Evolutionary conservation across 2,797 vertebrate genomes (phyloP), one percentile per base, ranked within the genome.

Genomic region (Rhadinocentrus ornatus): DNA sequence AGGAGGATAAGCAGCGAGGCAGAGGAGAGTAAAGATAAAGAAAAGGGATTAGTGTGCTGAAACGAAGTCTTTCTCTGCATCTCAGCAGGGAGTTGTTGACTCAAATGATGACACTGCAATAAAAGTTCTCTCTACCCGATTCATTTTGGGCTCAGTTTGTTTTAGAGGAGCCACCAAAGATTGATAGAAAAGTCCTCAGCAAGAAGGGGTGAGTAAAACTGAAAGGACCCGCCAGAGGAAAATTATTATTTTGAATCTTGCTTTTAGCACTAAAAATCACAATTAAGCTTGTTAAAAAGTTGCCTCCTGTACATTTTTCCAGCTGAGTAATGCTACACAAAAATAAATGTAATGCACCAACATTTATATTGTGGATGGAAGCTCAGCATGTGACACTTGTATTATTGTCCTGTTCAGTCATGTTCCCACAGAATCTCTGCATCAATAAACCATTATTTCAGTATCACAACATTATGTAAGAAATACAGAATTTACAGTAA

Each of bases 101-200:
- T 88, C 72, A 88, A 77, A 87, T 77, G 75, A 85, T 85, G 76
- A 89, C 77, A 81, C 62, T 58, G 82, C 75, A 90, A 83, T 75
- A 78, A 82, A 84, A 73, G 68, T 77, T 87, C 55, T 52, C 39
- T 74, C 75, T 57, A 69, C 31, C n/a, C 60, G 63, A 50, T 84
- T 82, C 72, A 83, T 84, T 85, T 75, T 62, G n/a, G 73, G 60
- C 77, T 73, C 66, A 79, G 56, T 84, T 91, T 77, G 72, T 86
- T 90, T 71, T 62, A 79, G 79, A 73, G 37, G 73, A 71, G 68
- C 48, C 56, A 82, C 52, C 75, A 70, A 66, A 46, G 73, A 32
- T 60, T 13, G 1, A 63, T 52, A 69, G 41, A 69, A 48, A 77
- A 53, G 8, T 58, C 26, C 31, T 54, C 8, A 37, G 6, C 60